Conservation (phyloP, 2,888 invertebrate species). For the Scaptodrosophila latifasciaeformis region DNA sequence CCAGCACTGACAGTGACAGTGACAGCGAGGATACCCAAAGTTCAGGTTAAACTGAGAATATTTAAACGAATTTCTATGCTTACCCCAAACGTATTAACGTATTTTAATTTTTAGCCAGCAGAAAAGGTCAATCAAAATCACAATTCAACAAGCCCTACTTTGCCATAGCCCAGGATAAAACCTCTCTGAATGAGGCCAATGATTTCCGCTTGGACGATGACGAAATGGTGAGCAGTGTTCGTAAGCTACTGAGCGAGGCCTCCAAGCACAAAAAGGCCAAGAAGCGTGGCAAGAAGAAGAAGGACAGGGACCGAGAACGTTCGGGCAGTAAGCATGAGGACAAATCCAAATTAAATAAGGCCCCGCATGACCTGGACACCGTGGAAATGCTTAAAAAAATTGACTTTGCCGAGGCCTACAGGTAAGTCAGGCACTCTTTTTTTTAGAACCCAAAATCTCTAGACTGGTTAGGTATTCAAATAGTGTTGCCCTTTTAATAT, state of each 20-base stretch:
- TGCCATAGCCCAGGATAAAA: constrained; percentile 62
- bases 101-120: constrained; percentile 41
- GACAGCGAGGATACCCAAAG: constrained; percentile 21
- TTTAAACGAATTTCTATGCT: background rate
- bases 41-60: constrained; percentile 33
- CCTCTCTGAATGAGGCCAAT: constrained; percentile 38
- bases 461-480: constrained; percentile 32
- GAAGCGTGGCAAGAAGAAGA: constrained; percentile 77
- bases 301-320: constrained; percentile 65
- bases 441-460: background rate
- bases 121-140: background rate
- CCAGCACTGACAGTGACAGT: constrained; percentile 35
- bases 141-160: constrained; percentile 83
- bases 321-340: too few relatives aligned
- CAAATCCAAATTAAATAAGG: constrained; percentile 74
- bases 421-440: constrained; percentile 75
- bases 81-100: background rate
- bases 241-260: constrained; percentile 89
- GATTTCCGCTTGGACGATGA: constrained; percentile 79
- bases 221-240: constrained; percentile 89
- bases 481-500: background rate
- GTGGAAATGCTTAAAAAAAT: constrained; percentile 80
- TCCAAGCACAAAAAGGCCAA: constrained; percentile 82
- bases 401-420: constrained; percentile 81
- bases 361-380: constrained; percentile 75